Base-by-base conservation (phyloP, 37 sponge, comb jelly and placozoan genomes). In the Dysidea cf. avara region DNA sequence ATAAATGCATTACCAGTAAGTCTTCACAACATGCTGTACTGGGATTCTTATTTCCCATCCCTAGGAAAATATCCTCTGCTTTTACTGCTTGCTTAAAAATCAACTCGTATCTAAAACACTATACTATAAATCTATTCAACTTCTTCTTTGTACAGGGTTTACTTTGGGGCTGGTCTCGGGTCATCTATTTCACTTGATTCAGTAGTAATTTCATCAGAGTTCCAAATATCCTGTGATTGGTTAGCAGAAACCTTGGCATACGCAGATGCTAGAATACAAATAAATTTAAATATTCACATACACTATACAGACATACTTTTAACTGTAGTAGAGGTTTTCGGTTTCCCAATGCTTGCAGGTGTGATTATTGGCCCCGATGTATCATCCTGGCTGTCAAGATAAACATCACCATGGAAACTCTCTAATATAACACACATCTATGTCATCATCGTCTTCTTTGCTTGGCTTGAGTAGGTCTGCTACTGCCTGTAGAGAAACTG, bases 61-160 rank as follows among this genome's bases (percentile, higher is more conserved):
- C 93, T 17, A 96, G 77, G 61, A 75, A 96, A 47, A 96, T 80
- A 77, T 96, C 96, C 62, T 96, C 96, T 59, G 90, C 36, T 3
- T 64, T 33, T 3, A 96, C 90, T 39, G 81, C 61, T 50, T 96
- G 96, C 33, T 71, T 53, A 64, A 82, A 96, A 28, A 84, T 37
- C 71, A 88, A 53, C 0, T 96, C 87, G 79, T 96, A 87, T 32
- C 91, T 90, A 32, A 14, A 11, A 25, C 20, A 61, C 7, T 24
- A 5, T 16, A 31, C 52, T 17, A 12, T n/a, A 22, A 61, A 26
- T 12, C 24, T 1, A 16, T 24, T 43, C 46, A 43, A 12, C 5
- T 12, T 43, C 5, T 43, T 43, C 46, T 43, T 12, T 43, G n/a
- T n/a, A 34, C 32, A 24, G 1, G 52, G 16, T 1, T 28, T n/a